phyloP scores from a whole-genome alignment of 2,113 vertebrate species.

The Numida meleagris region DNA sequence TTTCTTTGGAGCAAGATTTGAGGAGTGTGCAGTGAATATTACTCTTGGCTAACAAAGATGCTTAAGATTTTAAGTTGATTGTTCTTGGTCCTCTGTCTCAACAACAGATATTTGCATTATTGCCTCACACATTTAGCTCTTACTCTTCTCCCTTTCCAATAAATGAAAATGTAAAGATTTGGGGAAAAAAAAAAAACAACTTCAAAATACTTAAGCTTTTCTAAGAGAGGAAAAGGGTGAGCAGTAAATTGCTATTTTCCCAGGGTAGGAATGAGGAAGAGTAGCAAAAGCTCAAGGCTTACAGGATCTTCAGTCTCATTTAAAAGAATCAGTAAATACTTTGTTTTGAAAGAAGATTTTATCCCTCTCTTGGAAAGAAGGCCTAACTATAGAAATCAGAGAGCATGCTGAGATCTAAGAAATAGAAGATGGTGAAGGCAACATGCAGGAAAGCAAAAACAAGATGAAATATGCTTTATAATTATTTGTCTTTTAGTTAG shows the following conservation, averaged over 20 bases:
- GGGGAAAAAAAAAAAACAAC: neutral
- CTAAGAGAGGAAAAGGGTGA: neutral
- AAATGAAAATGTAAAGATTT: neutral
- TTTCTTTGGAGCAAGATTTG: neutral
- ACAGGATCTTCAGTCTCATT: neutral
- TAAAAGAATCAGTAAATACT: neutral
- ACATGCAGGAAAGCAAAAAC: neutral
- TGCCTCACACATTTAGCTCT: neutral
- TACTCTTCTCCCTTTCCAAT: neutral
- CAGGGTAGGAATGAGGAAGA: neutral
- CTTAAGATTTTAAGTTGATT: neutral
- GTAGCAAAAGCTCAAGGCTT: neutral
- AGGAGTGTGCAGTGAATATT: neutral
- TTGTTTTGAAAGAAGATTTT: neutral
- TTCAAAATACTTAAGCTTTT: neutral
- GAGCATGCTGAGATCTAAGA: neutral
- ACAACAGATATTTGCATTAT: neutral
- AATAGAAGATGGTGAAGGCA: neutral
- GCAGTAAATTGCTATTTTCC: neutral
- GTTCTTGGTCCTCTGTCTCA: neutral
- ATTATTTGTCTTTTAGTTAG: slow-evolving; percentile 1
- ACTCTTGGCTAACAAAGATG: neutral
- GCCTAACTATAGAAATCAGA: neutral
- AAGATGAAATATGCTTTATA: neutral
- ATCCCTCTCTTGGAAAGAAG: neutral